Evolutionary conservation across 2,888 invertebrate genomes (phyloP).

Genomic region (Drosophila imparisetae): DNA sequence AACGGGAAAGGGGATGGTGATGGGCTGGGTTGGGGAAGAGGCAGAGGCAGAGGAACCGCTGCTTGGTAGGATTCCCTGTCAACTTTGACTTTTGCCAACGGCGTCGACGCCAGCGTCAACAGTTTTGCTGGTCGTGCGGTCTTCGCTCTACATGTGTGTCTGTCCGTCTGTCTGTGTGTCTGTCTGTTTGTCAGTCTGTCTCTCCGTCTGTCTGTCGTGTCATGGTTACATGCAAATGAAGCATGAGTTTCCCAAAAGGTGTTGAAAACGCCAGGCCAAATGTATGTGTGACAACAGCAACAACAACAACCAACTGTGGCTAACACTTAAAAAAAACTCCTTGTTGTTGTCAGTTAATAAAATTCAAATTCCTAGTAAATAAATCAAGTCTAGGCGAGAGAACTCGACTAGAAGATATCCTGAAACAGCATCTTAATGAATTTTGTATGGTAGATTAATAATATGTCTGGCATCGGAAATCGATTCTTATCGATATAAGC

Average conservation of each 20-base stretch:
- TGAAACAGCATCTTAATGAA: background rate
- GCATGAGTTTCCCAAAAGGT: conserved; percentile 81
- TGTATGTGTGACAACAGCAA: conserved; percentile 28
- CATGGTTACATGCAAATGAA: conserved; percentile 81
- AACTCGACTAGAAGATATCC: background rate
- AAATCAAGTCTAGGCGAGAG: background rate
- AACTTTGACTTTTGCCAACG: conserved; percentile 21
- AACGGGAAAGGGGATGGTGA: background rate
- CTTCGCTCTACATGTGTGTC: conserved; percentile 34
- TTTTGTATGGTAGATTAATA: background rate
- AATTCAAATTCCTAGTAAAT: background rate
- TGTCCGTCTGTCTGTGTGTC: too few species aligned
- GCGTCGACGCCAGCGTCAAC: conserved; percentile 9
- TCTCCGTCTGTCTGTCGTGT: conserved; percentile 38
- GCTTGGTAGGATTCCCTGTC: conserved; percentile 34
- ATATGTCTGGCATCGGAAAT: background rate
- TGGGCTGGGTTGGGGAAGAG: background rate
- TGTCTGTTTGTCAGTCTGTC: background rate
- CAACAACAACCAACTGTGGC: conserved; percentile 10
- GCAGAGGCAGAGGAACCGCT: background rate
- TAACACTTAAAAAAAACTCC: background rate
- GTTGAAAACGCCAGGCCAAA: conserved; percentile 71
- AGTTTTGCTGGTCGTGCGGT: conserved; percentile 58
- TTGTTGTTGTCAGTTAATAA: background rate
- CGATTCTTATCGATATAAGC: background rate